Evolutionary conservation across 2,113 vertebrate species (phyloP), one percentile per base, ranked within the genome.

Genomic region (Varanus salvator): DNA sequence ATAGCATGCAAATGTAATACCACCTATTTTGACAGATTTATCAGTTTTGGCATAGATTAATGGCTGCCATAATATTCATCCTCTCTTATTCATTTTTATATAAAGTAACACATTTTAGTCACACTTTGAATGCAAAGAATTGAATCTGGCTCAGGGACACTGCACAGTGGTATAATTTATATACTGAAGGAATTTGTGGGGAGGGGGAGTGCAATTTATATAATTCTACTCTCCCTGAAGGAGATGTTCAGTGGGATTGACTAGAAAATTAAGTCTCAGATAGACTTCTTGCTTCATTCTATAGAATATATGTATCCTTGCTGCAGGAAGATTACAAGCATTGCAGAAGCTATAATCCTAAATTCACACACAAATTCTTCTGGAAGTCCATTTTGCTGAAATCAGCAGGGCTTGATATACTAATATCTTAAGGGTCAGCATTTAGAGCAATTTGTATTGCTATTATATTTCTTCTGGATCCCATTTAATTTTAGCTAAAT

Each of bases 141-240:
- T 86, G 71, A 91, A 87, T 54, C 87, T 74, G 88, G 50, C 75
- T 82, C 68, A 17, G 85, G 92, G 84, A 94, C 71, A 91, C 84
- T 0, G 0, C 83, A 91, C 81, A 0, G 0, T 80, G 71, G n/a
- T 60, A 52, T 48, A 91, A 60, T 90, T 86, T 90, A 90, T 38
- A 77, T 87, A 44, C 87, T 90, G 60, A 90, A 92, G 90, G 89
- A 94, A 85, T 48, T 93, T 90, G n/a, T n/a, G n/a, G 87, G 93
- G 38, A 86, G 93, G 94, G 60, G 88, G 95, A 92, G 76, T 88
- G 78, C 84, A 90, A 93, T 93, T 94, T 93, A 71, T 88, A 89
- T 93, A 89, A 94, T 74, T 93, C 89, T 95, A 48, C 44, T 80
- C 88, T 94, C 92, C 92, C 93, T 91, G 91, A 93, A 90, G 86